Evolutionary conservation across 2,113 vertebrate species (phyloP), one percentile per base, ranked within the genome.

Genomic region (Poeciliopsis prolifica): DNA sequence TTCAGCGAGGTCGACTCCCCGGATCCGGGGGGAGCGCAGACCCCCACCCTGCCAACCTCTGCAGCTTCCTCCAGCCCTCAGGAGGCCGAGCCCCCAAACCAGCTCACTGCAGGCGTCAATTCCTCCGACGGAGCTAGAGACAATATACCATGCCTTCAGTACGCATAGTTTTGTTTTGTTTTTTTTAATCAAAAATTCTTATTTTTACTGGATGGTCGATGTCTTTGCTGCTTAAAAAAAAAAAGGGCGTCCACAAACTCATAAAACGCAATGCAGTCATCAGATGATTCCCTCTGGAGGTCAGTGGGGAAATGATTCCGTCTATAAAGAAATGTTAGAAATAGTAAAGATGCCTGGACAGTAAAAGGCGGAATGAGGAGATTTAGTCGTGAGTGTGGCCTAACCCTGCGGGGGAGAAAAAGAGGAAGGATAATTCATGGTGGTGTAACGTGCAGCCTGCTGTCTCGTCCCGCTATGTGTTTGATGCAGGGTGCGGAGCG

Each of bases 61-160:
- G 95, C 95, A 72, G 94, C 95, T 61, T 88, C 95, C 77, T 89
- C 95, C 77, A 98, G 95, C 90, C 95, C 98, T 76, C 96, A 97
- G 68, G 95, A 96, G 81, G 80, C 87, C 4, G 93, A 93, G 68
- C 94, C 86, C 13, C 82, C 80, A 22, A 35, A 94, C 44, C 97
- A 96, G 86, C 94, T 95, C 8, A 95, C 96, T 61, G 95, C 96
- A 68, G 97, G 95, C 74, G 97, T 95, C 91, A 97, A 94, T 92
- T 97, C 97, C 11, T 95, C 94, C 22, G 97, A 98, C 22, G 96
- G 96, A 12, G 94, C 96, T 82, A 95, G 97, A 44, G 96, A 99
- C 92, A 97, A 97, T 69, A 95, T 97, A 30, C 95, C 98, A 30
- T 98, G 96, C 88, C 95, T 99, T 84, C 97, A 95, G 98, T 99